A percentile compares a stretch with the other conserved stretches of the same genome.
Conservation (phyloP, 2,797 vertebrate genomes). For the Paguma larvata region DNA sequence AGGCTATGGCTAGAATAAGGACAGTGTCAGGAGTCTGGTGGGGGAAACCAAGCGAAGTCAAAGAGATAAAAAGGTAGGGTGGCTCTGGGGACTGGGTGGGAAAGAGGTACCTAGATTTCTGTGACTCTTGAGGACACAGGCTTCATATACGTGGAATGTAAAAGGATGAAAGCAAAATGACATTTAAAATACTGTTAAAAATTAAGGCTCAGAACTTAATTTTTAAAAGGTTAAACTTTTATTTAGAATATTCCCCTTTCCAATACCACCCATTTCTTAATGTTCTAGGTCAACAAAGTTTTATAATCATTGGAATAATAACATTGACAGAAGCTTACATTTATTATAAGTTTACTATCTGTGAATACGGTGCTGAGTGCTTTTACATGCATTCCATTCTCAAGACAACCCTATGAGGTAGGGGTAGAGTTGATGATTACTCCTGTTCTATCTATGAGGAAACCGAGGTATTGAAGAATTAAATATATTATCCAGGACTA, state of each 20-base stretch:
- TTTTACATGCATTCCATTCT: conserved; percentile 15
- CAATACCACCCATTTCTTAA: not conserved
- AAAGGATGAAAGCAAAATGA: not conserved
- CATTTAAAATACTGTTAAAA: not conserved
- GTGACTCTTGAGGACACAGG: not conserved
- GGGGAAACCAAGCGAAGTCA: not conserved
- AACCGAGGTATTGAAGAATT: not conserved
- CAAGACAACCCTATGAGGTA: not conserved
- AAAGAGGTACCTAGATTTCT: not conserved
- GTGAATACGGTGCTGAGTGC: not conserved
- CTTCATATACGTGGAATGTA: not conserved
- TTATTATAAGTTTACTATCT: not conserved
- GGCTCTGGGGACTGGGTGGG: not conserved
- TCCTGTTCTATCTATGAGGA: not conserved
- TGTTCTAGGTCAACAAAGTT: not conserved
- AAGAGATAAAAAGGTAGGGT: not conserved
- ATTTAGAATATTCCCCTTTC: not conserved
- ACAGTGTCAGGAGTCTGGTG: no score
- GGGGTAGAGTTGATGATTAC: not conserved
- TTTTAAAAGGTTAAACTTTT: not conserved
- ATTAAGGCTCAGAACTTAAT: not conserved
- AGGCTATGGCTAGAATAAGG: not conserved
- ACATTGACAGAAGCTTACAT: not conserved
- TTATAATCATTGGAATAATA: not conserved
- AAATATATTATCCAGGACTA: not conserved